Evolutionary conservation across 2,888 invertebrate genomes (phyloP), one percentile per base, ranked within the genome.

Genomic region (Drosophila mercatorum): DNA sequence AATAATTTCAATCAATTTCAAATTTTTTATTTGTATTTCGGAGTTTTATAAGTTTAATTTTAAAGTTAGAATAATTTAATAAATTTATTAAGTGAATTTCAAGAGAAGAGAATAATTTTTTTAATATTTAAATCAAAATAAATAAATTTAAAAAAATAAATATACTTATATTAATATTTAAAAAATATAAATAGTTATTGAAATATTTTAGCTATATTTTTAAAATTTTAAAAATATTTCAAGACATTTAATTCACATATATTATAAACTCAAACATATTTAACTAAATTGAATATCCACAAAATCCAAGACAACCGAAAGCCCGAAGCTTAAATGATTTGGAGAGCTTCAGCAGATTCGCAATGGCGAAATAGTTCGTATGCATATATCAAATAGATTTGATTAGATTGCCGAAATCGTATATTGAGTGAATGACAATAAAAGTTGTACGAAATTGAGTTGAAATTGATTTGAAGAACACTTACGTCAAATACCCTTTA

Each of bases 391-490:
- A 22, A 51, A 34, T 36, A 36, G 17, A 51, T 51, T 53, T 53
- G 53, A 53, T 53, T 53, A 22, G 26, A 53, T 26, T 1, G 26
- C 22, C 5, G 3, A 17, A 53, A 28, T 40, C 5, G 53, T 53
- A 22, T 17, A 43, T 57, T 56, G 31, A 51, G 34, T 38, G 34
- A 28, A 49, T 47, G 34, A 26, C 26, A 49, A 46, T 51, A 65
- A 63, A 43, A 47, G 14, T 62, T 52, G 34, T 43, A 53, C 59
- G 65, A 71, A 78, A 72, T 72, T 40, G 49, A 31, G 67, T 64
- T 56, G 88, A 80, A 78, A 78, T 84, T 80, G 85, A 84, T 82
- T 81, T 67, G 47, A 44, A 61, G 88, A 87, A 83, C 67, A 63
- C 68, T 72, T 72, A 62, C 68, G 62, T 55, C 64, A 62, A 84